These are phyloP conservation scores for Tipula vernalis DNA, from an alignment of 2,888 invertebrate species.

Conservation along the genomic window DNA sequence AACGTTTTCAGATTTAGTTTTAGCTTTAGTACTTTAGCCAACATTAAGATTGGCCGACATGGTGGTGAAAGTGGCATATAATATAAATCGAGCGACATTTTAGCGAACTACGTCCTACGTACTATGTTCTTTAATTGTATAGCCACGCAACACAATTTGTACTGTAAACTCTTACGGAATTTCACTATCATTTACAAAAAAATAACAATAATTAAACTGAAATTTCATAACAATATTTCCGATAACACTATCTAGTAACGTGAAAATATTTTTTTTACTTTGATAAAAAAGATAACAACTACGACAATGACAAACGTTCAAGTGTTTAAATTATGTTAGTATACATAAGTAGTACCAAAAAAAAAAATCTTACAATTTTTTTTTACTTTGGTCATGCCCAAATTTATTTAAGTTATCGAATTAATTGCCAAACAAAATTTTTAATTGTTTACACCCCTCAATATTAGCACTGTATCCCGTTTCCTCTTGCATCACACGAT, in stretches of 20 bases:
- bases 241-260: background rate
- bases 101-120: background rate
- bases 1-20: conserved; percentile 48
- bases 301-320: no score
- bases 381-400: background rate
- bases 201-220: background rate
- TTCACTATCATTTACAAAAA: background rate
- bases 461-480: conserved; percentile 48
- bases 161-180: background rate
- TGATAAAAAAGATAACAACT: no score
- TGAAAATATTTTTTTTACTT: background rate
- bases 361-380: background rate
- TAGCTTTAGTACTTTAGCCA: conserved; percentile 51
- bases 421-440: conserved; percentile 21
- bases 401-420: background rate
- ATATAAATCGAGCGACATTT: conserved; percentile 45
- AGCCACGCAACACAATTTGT: background rate
- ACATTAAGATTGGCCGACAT: conserved; percentile 49
- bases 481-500: conserved; percentile 21
- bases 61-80: conserved; percentile 50
- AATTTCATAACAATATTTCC: background rate
- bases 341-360: background rate
- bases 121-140: background rate
- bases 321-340: background rate
- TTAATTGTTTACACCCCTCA: conserved; percentile 43